Conservation (phyloP, 2,797 vertebrate genomes). For the Hyperoplus lanceolatus region DNA sequence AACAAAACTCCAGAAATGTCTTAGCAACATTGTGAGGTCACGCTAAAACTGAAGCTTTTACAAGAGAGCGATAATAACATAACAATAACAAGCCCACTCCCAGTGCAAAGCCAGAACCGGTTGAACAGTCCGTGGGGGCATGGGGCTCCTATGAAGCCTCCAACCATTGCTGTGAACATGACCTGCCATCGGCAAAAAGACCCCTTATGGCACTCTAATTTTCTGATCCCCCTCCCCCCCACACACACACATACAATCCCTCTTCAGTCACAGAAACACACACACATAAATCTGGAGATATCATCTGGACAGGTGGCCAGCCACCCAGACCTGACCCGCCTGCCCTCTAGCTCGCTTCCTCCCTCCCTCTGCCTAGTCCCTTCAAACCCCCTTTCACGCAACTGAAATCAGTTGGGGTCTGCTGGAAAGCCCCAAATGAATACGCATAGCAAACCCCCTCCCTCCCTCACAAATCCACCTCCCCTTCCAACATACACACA, state of each 20-base stretch:
- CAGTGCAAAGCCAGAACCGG: slow-evolving; percentile 42
- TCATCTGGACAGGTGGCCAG: slow-evolving; percentile 88
- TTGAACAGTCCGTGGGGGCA: slow-evolving; percentile 36
- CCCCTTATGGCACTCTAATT: slow-evolving; percentile 81
- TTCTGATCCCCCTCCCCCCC: slow-evolving; percentile 55
- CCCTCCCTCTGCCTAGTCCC: slow-evolving; percentile 41
- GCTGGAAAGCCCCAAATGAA: slow-evolving; percentile 84
- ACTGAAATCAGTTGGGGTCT: slow-evolving; percentile 84
- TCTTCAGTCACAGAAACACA: background rate
- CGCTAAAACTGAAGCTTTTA: background rate
- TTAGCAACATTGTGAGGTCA: background rate
- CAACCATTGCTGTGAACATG: slow-evolving; percentile 68
- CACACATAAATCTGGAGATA: slow-evolving; percentile 75
- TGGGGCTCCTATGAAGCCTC: slow-evolving; percentile 51
- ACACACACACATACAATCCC: slow-evolving; percentile 47
- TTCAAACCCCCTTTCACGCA: slow-evolving; percentile 45
- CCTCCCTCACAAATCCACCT: slow-evolving; percentile 13
- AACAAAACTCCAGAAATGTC: background rate
- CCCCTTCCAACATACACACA: slow-evolving; percentile 52
- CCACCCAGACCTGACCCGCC: slow-evolving; percentile 83
- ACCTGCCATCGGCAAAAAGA: slow-evolving; percentile 64
- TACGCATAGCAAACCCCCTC: slow-evolving; percentile 61
- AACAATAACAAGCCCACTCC: slow-evolving; percentile 57
- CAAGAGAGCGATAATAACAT: slow-evolving; percentile 30
- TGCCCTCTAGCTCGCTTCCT: slow-evolving; percentile 68